Conservation (phyloP, 2,888 invertebrate genomes). For the Latheticus oryzae region DNA sequence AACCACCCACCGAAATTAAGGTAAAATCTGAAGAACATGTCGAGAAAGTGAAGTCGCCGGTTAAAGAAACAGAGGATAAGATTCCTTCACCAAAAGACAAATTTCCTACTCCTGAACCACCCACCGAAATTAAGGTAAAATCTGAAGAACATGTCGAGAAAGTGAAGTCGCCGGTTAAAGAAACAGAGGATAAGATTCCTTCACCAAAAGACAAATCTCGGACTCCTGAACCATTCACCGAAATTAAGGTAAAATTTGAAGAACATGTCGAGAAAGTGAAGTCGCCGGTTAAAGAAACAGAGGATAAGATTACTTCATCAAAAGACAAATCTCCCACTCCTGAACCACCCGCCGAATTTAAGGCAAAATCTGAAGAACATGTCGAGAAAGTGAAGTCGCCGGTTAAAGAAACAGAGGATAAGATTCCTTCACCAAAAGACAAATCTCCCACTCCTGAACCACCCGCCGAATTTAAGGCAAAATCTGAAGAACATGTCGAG, state of each 20-base stretch:
- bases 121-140: conserved; percentile 2
- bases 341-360: not conserved
- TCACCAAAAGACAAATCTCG: conserved; percentile 5
- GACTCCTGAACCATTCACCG: not conserved
- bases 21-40: not conserved
- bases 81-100: conserved; percentile 4
- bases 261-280: conserved; percentile 5
- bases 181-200: not conserved
- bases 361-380: not conserved
- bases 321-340: conserved; percentile 2
- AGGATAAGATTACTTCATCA: not conserved
- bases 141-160: not conserved
- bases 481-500: not conserved
- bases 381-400: conserved; percentile 1
- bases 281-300: not conserved
- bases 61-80: not conserved
- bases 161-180: not conserved
- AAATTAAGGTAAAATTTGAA: conserved; percentile 29
- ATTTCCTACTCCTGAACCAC: not conserved
- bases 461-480: not conserved
- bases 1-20: conserved; percentile 1
- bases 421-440: conserved; percentile 5
- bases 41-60: conserved; percentile 1
- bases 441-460: not conserved
- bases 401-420: not conserved